Percentiles rank a stretch among this genome's conserved stretches.
Evolutionary conservation across 2,797 vertebrate species (phyloP).

Genomic region (Gymnocypris eckloni): DNA sequence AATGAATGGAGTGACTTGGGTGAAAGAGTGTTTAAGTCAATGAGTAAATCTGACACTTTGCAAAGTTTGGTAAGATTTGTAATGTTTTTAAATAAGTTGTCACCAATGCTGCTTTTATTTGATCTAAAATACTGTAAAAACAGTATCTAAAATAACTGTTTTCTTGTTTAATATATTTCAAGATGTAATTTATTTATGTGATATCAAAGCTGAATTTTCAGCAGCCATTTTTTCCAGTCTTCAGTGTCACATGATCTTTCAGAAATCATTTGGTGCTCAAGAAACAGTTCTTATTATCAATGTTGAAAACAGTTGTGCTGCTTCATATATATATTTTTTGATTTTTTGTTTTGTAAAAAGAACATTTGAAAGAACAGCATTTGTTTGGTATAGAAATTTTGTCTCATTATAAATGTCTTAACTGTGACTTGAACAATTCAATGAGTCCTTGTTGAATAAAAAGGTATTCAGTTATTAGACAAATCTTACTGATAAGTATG

Average conservation of each 20-base stretch:
- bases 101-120: not conserved
- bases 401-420: not conserved
- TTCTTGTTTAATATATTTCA: not conserved
- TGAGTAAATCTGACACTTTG: not conserved
- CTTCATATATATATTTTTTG: too few species aligned
- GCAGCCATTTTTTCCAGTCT: too few species aligned
- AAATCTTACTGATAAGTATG: not conserved
- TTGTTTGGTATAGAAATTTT: not conserved
- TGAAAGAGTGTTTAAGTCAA: not conserved
- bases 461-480: not conserved
- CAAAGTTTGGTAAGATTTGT: not conserved
- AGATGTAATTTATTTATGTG: not conserved
- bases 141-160: not conserved
- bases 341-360: not conserved
- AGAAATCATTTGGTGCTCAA: not conserved
- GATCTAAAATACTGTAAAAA: slow-evolving; percentile 1
- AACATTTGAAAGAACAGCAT: not conserved
- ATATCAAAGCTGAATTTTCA: not conserved
- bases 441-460: not conserved
- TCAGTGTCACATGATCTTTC: not conserved
- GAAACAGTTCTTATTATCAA: not conserved
- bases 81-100: not conserved
- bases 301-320: not conserved
- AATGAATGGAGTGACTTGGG: not conserved
- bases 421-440: not conserved